phyloP scores from a whole-genome alignment of 2,113 vertebrate genomes.

The Eurystomus gularis region DNA sequence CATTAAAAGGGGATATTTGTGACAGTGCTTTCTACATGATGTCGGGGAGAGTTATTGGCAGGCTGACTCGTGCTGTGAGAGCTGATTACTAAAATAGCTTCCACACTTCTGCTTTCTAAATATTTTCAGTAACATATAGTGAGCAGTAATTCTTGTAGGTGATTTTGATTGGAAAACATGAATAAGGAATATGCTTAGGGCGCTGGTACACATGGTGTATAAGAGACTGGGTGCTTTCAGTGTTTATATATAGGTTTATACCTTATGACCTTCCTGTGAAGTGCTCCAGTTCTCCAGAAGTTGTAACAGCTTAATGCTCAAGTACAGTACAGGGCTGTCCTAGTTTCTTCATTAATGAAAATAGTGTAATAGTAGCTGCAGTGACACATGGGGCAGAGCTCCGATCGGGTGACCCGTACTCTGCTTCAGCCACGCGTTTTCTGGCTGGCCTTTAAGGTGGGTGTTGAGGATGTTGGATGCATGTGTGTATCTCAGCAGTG shows the following conservation, averaged over 20 bases:
- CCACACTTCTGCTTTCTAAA: neutral
- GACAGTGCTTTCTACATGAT: neutral
- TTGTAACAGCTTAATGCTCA: neutral
- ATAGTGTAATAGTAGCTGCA: neutral
- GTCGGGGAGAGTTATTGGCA: neutral
- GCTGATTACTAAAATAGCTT: conserved; percentile 2
- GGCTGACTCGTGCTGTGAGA: neutral
- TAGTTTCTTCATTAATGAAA: conserved; percentile 5
- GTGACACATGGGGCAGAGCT: neutral
- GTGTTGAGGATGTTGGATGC: neutral
- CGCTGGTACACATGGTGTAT: neutral
- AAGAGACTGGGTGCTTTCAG: neutral
- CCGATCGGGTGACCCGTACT: neutral
- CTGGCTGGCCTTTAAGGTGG: neutral
- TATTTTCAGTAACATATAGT: neutral
- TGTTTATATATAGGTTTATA: neutral
- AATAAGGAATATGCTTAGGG: neutral
- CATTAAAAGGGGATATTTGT: neutral
- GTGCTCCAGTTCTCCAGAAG: neutral
- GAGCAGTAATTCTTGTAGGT: neutral
- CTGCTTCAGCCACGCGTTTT: neutral
- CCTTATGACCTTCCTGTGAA: neutral
- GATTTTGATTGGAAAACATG: neutral
- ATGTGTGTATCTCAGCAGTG: neutral
- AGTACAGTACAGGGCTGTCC: neutral